A percentile compares a stretch with the other conserved stretches of the same genome.
These are phyloP conservation scores for Novumbra hubbsi DNA, from an alignment of 2,797 vertebrate genomes.

Conservation along the genomic window DNA sequence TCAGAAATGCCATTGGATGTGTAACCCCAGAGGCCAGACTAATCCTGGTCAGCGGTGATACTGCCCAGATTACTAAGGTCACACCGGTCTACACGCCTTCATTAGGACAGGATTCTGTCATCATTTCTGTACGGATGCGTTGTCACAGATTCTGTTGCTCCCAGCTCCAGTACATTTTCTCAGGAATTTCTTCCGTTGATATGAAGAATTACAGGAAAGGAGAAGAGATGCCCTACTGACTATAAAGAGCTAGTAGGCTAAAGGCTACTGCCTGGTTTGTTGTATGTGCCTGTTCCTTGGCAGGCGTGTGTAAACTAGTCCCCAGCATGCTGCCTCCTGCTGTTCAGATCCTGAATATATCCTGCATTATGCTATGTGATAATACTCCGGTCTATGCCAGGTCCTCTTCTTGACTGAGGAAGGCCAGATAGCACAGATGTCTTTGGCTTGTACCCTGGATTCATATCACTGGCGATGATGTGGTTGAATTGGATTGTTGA, in stretches of 20 bases:
- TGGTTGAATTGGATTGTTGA: conserved; percentile 7
- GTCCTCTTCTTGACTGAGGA: conserved; percentile 36
- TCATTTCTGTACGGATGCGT: not conserved
- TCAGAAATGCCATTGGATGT: not conserved
- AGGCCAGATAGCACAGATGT: conserved; percentile 38
- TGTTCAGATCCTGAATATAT: conserved; percentile 37
- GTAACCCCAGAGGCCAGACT: not conserved
- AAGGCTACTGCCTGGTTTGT: conserved; percentile 43
- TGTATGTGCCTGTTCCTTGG: conserved; percentile 31
- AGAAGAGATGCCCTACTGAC: not conserved
- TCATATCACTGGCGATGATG: not conserved
- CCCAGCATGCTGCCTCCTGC: conserved; percentile 37
- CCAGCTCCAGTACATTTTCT: not conserved
- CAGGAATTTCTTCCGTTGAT: not conserved
- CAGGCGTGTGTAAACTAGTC: conserved; percentile 29
- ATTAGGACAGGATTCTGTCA: not conserved
- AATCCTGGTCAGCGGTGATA: not conserved
- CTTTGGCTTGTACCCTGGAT: not conserved
- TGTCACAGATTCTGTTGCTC: not conserved
- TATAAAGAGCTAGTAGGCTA: conserved; percentile 6
- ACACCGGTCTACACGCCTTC: not conserved
- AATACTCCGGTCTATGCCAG: conserved; percentile 38
- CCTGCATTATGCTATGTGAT: conserved; percentile 47
- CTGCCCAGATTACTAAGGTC: not conserved
- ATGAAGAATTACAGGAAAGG: not conserved